A percentile compares a stretch with the other conserved stretches of the same genome.
These are phyloP conservation scores for Timandra comae DNA, from an alignment of 2,888 invertebrate genomes.

Conservation along the genomic window DNA sequence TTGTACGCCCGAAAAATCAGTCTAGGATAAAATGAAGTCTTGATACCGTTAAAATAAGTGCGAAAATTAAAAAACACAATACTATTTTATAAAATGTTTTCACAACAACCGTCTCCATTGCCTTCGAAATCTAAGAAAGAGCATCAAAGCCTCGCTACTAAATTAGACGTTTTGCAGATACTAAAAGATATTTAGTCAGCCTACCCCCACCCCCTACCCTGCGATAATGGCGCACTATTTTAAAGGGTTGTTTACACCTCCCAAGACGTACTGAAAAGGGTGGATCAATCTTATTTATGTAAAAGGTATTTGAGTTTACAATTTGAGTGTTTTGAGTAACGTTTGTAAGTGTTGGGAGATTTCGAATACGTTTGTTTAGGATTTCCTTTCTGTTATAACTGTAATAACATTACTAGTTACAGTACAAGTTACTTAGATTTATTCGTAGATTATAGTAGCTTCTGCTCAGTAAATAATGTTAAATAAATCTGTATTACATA, in stretches of 20 bases:
- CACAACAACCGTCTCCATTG: slow-evolving; percentile 31
- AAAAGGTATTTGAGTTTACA: slow-evolving; percentile 9
- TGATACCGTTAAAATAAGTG: too few species aligned
- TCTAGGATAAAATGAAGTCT: too few species aligned
- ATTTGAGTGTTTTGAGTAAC: neutral
- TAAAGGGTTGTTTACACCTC: slow-evolving; percentile 66
- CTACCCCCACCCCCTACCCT: slow-evolving; percentile 28
- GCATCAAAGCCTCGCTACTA: slow-evolving; percentile 62
- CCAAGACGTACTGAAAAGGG: slow-evolving; percentile 28
- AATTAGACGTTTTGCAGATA: slow-evolving; percentile 70
- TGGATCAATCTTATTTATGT: slow-evolving; percentile 24
- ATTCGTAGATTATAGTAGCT: neutral
- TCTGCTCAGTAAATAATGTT: too few species aligned
- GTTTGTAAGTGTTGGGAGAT: neutral
- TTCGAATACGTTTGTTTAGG: neutral
- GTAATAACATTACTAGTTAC: too few species aligned
- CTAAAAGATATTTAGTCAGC: slow-evolving; percentile 64
- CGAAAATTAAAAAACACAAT: too few species aligned
- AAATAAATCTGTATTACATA: too few species aligned
- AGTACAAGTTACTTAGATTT: too few species aligned
- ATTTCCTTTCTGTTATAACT: too few species aligned
- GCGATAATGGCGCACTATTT: slow-evolving; percentile 54
- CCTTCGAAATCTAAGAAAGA: slow-evolving; percentile 28
- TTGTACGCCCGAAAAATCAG: too few species aligned
- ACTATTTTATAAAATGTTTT: too few species aligned